These are phyloP conservation scores for Phasianus colchicus DNA, from an alignment of 2,113 vertebrate genomes.

Conservation along the genomic window DNA sequence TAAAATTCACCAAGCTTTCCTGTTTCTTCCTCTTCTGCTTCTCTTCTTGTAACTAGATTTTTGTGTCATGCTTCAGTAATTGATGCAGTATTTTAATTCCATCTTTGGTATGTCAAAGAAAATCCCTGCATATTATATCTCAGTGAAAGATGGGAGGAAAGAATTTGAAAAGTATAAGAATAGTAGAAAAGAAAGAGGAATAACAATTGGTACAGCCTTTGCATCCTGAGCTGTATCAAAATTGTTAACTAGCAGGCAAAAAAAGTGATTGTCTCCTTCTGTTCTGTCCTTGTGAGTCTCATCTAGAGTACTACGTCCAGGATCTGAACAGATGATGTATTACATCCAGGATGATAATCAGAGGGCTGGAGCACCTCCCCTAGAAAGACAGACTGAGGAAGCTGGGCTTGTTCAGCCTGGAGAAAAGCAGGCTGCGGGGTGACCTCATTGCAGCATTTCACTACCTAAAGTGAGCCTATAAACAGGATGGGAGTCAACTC, in stretches of 20 bases:
- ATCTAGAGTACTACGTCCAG: neutral
- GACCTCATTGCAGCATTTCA: too few species aligned
- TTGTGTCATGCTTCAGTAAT: neutral
- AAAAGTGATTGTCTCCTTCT: neutral
- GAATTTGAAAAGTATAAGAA: neutral
- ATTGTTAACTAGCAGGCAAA: neutral
- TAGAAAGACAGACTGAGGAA: too few species aligned
- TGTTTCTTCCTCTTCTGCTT: neutral
- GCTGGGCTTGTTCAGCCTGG: too few species aligned
- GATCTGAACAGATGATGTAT: too few species aligned
- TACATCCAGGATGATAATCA: too few species aligned
- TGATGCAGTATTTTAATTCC: slow-evolving; percentile 5
- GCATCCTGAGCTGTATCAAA: neutral
- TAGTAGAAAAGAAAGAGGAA: neutral
- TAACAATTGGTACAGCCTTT: neutral
- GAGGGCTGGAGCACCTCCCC: too few species aligned
- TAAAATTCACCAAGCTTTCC: neutral
- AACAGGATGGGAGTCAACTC: too few species aligned
- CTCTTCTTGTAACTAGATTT: neutral
- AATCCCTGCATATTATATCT: neutral
- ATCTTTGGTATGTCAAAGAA: neutral
- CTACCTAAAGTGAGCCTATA: too few species aligned
- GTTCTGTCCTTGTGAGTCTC: neutral
- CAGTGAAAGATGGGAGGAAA: neutral
- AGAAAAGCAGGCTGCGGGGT: neutral